Evolutionary conservation across 1,140 invertebrate species (phyloP), one percentile per base, ranked within the genome.

Genomic region (Sycophila sp.): DNA sequence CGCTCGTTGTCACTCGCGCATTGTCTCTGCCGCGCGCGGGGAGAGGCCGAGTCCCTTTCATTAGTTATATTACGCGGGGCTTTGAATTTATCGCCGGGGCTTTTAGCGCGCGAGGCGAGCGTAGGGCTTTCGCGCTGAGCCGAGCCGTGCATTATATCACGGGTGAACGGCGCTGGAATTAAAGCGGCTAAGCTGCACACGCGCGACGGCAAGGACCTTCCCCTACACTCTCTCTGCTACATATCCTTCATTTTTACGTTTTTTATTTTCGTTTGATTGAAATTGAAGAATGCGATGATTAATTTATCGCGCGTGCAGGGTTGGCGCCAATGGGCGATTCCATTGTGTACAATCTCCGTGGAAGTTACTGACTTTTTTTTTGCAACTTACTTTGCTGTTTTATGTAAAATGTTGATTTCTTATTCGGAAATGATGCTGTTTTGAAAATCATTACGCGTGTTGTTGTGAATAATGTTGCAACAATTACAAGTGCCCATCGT

Each of bases 21-120:
- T 66, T 55, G 38, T 66, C 34, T 66, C 36, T 3, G 6, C 10
- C 24, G 2, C 7, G 6, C 36, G 19, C 32, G 15, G 19, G 8
- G 13, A 34, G 42, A n/a, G 24, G 15, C 34, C 17, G 24, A 6
- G 36, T 58, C 32, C 51, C 17, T 55, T 32, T 66, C 63, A 66
- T 66, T 66, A 66, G 22, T 40, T 55, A 28, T 34, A 26, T 47
- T 47, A 38, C 38, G 45, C 47, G 47, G 6, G 32, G 22, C 32
- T 36, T 22, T 53, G 32, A 30, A 64, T 64, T 64, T 64, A 64
- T 64, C 24, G 59, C n/a, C n/a, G 26, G 13, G 15, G 40, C 40
- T 47, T 45, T 47, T 45, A 62, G 28, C 28, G n/a, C 13, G 47
- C 42, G 19, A 19, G 4, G 49, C 22, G 8, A n/a, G 13, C 49